Conservation (phyloP, 2,888 invertebrate genomes). For the Cerastis leucographa region DNA sequence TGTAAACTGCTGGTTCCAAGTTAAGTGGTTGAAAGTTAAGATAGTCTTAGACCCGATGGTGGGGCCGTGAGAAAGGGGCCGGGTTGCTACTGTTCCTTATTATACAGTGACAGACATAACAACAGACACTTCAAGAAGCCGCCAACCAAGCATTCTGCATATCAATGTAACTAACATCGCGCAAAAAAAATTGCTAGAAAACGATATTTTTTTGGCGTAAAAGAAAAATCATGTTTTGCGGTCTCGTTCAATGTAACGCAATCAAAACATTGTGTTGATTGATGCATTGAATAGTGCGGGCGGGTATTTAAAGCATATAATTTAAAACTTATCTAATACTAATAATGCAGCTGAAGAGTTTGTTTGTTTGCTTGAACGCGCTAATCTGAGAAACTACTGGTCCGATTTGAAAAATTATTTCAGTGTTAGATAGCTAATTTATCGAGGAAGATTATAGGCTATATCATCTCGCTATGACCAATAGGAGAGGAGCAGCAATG, state of each 20-base stretch:
- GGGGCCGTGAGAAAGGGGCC: neutral
- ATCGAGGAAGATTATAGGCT: no score
- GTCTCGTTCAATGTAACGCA: neutral
- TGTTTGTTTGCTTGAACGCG: no score
- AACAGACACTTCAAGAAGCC: neutral
- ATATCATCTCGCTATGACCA: no score
- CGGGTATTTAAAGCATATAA: no score
- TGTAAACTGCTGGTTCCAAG: neutral
- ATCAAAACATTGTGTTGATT: neutral
- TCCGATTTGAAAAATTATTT: no score
- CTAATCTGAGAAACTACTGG: no score
- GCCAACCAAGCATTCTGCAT: neutral
- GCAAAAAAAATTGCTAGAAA: neutral
- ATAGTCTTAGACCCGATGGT: neutral
- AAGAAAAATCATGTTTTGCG: neutral
- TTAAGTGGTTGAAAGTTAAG: neutral
- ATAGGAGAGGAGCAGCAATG: no score
- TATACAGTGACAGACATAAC: neutral
- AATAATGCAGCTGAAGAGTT: no score
- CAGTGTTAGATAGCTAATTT: no score
- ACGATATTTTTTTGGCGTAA: neutral
- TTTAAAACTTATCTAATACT: no score
- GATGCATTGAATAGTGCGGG: neutral
- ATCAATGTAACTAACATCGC: neutral
- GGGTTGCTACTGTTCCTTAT: neutral